These are phyloP conservation scores for Theristicus caerulescens DNA, from an alignment of 2,113 vertebrate species.

Conservation along the genomic window DNA sequence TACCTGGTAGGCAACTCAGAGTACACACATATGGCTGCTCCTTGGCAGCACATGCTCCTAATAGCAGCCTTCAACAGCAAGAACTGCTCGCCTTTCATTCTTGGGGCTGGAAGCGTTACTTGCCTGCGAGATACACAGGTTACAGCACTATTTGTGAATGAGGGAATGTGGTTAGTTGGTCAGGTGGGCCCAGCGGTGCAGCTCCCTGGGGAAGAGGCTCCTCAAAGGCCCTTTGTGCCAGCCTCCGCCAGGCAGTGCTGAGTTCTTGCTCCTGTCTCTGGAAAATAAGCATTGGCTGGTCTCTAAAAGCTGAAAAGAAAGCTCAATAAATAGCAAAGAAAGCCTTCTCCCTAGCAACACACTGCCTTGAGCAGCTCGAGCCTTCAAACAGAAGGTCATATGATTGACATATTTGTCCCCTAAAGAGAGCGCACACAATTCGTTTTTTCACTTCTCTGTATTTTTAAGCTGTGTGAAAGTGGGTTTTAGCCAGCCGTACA, in stretches of 20 bases:
- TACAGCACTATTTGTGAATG: not conserved
- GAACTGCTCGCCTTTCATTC: not conserved
- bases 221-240: slow-evolving; percentile 72
- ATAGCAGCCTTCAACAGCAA: not conserved
- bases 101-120: not conserved
- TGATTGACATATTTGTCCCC: slow-evolving; percentile 68
- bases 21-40: not conserved
- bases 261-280: not conserved
- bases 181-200: not conserved
- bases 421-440: slow-evolving; percentile 51
- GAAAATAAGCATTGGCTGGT: slow-evolving; percentile 25
- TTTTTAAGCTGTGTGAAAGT: slow-evolving; percentile 51
- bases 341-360: slow-evolving; percentile 67
- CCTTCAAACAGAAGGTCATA: slow-evolving; percentile 53
- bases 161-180: not conserved
- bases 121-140: rapidly evolving
- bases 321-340: slow-evolving; percentile 50
- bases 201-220: slow-evolving; percentile 22
- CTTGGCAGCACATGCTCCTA: rapidly evolving
- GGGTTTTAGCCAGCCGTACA: not conserved
- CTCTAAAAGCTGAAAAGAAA: slow-evolving; percentile 35
- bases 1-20: rapidly evolving
- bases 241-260: slow-evolving; percentile 30
- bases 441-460: slow-evolving; percentile 37
- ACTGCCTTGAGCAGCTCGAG: slow-evolving; percentile 35